A percentile compares a stretch with the other conserved stretches of the same genome.
Conservation (phyloP, 2,113 vertebrate genomes). For the Phainopepla nitens region DNA sequence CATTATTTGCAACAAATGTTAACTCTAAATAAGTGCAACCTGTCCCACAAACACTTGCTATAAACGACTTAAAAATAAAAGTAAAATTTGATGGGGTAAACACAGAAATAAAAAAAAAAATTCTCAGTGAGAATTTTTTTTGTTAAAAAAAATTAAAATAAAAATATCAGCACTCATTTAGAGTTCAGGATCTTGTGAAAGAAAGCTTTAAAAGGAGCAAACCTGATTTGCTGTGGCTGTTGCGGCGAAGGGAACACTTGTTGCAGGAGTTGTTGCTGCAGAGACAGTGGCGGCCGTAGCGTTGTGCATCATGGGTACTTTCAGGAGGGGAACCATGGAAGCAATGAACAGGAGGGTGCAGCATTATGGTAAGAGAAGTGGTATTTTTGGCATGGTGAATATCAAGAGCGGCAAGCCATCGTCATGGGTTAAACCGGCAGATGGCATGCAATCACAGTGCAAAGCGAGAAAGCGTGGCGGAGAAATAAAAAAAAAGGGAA, state of each 20-base stretch:
- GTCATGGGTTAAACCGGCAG: constrained; percentile 95
- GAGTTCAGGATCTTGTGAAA: constrained; percentile 98
- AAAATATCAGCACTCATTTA: constrained; percentile 90
- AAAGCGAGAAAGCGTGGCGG: constrained; percentile 94
- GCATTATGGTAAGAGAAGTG: constrained; percentile 94
- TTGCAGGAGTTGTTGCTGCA: constrained; percentile 99
- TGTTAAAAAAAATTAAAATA: constrained; percentile 55
- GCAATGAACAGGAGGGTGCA: constrained; percentile 94
- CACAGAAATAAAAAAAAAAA: constrained; percentile 82
- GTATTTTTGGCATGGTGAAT: constrained; percentile 88
- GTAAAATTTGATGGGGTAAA: constrained; percentile 85
- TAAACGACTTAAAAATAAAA: constrained; percentile 78
- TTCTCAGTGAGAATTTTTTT: constrained; percentile 83
- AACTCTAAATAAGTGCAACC: constrained; percentile 98
- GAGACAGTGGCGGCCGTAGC: constrained; percentile 99
- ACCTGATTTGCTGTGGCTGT: constrained; percentile 99
- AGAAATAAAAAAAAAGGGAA: constrained; percentile 90
- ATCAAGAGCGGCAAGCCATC: constrained; percentile 95
- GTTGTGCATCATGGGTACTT: constrained; percentile 99
- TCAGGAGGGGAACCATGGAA: constrained; percentile 88
- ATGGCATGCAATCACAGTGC: constrained; percentile 97
- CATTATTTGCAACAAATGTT: constrained; percentile 89
- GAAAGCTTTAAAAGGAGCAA: constrained; percentile 99
- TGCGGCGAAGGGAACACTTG: constrained; percentile 99
- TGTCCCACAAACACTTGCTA: constrained; percentile 78